These are phyloP conservation scores for Prionailurus bengalensis DNA, from an alignment of 2,113 vertebrate species.

Conservation along the genomic window DNA sequence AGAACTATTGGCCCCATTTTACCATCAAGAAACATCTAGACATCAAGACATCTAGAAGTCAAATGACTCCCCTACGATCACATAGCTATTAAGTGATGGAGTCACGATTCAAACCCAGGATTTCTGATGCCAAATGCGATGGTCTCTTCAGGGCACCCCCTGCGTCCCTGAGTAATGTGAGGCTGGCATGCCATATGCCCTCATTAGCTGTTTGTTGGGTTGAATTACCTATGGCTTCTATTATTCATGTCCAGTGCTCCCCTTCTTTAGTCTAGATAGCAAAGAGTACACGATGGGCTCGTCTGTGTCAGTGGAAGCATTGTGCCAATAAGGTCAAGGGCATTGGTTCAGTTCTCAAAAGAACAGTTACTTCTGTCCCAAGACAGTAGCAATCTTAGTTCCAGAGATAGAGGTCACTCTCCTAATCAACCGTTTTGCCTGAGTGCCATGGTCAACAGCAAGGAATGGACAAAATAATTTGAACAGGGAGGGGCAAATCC, in stretches of 20 bases:
- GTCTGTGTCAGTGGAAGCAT: background rate
- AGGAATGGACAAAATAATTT: background rate
- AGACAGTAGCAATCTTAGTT: background rate
- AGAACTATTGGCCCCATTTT: conserved; percentile 1
- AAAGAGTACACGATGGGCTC: background rate
- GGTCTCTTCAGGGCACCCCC: background rate
- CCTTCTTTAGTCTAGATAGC: background rate
- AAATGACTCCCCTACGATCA: background rate
- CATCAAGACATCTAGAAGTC: background rate
- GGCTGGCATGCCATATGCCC: background rate
- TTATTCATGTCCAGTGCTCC: conserved; percentile 6
- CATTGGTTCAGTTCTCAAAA: background rate
- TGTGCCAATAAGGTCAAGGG: background rate
- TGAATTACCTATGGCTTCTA: conserved; percentile 14
- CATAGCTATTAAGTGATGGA: background rate
- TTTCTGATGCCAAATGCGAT: background rate
- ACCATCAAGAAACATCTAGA: background rate
- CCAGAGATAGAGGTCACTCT: background rate
- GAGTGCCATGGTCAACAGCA: background rate
- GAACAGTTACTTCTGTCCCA: background rate
- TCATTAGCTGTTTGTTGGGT: background rate
- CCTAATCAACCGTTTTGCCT: background rate
- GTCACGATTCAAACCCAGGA: background rate
- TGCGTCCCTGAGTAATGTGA: background rate
- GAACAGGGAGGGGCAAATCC: background rate